Percentiles rank a stretch among this genome's conserved stretches.
These are phyloP conservation scores for Gymnobelideus leadbeateri DNA, from an alignment of 2,113 vertebrate genomes.

Conservation along the genomic window DNA sequence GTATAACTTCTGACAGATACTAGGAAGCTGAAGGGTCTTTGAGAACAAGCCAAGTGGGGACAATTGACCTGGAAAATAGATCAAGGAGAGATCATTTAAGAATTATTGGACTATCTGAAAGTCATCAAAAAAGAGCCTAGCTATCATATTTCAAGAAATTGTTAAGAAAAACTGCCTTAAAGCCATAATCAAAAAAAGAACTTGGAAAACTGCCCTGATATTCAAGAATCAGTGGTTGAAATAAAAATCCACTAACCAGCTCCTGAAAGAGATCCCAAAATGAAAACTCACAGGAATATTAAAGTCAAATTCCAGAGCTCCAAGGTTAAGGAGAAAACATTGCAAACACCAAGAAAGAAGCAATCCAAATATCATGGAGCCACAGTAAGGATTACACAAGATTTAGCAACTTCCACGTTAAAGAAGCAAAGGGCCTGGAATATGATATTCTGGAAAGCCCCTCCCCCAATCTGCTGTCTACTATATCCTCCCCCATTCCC, in stretches of 20 bases:
- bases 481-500: too few relatives aligned
- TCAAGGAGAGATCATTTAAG: neutral
- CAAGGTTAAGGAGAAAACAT: neutral
- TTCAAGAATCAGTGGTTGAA: neutral
- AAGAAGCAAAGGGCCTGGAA: neutral
- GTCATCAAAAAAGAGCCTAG: neutral
- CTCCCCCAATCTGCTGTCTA: too few relatives aligned
- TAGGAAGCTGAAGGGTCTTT: neutral
- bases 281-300: neutral
- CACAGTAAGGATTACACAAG: neutral
- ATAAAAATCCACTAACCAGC: neutral
- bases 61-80: neutral
- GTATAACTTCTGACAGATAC: neutral
- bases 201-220: neutral
- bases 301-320: neutral
- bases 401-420: neutral
- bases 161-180: too few relatives aligned
- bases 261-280: neutral
- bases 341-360: neutral
- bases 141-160: neutral
- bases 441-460: neutral
- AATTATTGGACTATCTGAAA: neutral
- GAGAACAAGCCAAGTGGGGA: neutral
- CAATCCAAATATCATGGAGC: neutral
- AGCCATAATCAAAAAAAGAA: too few relatives aligned